Conservation (phyloP, 2,797 vertebrate species). For the Benthosema pterotum region DNA sequence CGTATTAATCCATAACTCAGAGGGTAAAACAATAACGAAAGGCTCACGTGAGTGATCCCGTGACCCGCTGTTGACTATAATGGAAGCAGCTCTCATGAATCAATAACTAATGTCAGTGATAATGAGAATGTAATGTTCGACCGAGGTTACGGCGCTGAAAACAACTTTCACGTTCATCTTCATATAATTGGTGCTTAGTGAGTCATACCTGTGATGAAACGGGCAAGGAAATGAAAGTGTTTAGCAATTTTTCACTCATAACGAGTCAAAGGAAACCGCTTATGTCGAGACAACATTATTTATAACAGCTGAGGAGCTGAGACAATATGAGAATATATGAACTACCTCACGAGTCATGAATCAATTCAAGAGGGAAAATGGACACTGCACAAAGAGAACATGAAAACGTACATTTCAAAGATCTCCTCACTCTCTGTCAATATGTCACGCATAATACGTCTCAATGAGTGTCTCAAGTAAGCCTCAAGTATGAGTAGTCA, state of each 20-base stretch:
- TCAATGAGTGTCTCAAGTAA: no score
- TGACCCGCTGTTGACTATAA: conserved; percentile 14
- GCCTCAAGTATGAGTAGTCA: no score
- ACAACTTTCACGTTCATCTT: conserved; percentile 26
- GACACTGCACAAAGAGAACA: neutral
- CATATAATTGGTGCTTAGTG: conserved; percentile 17
- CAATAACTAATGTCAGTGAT: conserved; percentile 30
- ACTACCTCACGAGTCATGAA: no score
- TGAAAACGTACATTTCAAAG: neutral
- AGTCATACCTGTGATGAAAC: neutral
- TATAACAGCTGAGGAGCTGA: neutral
- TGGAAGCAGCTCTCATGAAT: conserved; percentile 37
- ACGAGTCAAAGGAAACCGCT: neutral
- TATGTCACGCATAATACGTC: no score
- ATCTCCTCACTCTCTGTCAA: no score
- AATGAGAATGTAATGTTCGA: conserved; percentile 33
- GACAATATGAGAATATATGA: neutral
- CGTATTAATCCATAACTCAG: conserved; percentile 36
- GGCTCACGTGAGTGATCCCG: neutral
- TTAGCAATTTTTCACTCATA: neutral
- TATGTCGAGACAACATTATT: conserved; percentile 1
- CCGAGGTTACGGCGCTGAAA: conserved; percentile 7
- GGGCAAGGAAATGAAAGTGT: neutral
- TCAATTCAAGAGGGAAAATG: neutral
- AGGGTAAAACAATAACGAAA: conserved; percentile 3